phyloP scores from a whole-genome alignment of 30 jellyfish, hydroid and myxozoan genomes.

The Pelagia noctiluca region DNA sequence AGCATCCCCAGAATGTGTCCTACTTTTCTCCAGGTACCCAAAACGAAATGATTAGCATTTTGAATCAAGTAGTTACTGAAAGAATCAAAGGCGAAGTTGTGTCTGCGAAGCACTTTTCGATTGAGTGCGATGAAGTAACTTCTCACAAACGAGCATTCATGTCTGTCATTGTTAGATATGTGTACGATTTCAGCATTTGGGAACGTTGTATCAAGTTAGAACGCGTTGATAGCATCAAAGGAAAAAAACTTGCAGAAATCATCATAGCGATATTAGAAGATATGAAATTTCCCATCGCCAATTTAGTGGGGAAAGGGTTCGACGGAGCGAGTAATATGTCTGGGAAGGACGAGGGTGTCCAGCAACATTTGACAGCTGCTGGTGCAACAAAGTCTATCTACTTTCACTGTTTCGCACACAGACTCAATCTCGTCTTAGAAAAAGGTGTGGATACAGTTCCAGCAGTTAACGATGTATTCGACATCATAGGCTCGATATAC shows the following conservation, averaged over 20 bases:
- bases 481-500: constrained; percentile 42
- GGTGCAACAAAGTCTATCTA: constrained; percentile 27
- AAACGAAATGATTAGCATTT: constrained; percentile 56
- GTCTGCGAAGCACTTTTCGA: constrained; percentile 33
- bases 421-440: constrained; percentile 33
- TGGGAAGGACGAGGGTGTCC: constrained; percentile 52
- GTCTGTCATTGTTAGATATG: constrained; percentile 45
- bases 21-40: constrained; percentile 67
- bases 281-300: constrained; percentile 8
- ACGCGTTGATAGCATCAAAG: constrained; percentile 31
- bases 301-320: constrained; percentile 28
- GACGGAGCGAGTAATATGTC: too few relatives aligned
- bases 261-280: constrained; percentile 31
- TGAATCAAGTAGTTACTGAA: constrained; percentile 12
- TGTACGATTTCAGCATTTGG: constrained; percentile 13
- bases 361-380: constrained; percentile 54
- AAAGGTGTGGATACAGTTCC: constrained; percentile 6
- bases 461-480: constrained; percentile 52
- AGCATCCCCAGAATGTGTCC: constrained; percentile 73
- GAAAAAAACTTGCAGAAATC: constrained; percentile 39
- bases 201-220: constrained; percentile 46
- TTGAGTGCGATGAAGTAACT: constrained; percentile 54
- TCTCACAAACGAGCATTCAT: constrained; percentile 50
- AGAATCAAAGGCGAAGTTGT: constrained; percentile 26
- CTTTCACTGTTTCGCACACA: constrained; percentile 50